phyloP scores from a whole-genome alignment of 2,113 vertebrate species.

The Phylloscopus trochiloides region DNA sequence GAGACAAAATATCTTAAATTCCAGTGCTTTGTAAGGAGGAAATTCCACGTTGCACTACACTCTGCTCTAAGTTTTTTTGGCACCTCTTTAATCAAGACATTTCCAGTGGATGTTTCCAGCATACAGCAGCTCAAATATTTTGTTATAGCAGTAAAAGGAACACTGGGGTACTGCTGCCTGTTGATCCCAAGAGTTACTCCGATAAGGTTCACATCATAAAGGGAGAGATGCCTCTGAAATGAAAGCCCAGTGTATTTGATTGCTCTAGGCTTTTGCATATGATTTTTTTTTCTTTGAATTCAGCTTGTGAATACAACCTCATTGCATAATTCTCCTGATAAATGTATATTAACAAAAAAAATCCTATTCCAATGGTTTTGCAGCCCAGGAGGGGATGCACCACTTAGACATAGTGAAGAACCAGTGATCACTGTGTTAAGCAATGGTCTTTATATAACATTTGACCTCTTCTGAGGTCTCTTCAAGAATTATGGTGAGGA shows the following conservation, averaged over 20 bases:
- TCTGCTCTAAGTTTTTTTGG: neutral
- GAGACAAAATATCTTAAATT: neutral
- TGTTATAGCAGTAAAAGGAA: neutral
- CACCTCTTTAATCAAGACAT: neutral
- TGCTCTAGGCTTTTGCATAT: neutral
- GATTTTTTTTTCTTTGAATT: neutral
- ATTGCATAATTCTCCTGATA: neutral
- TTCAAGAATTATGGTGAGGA: neutral
- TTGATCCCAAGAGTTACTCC: neutral
- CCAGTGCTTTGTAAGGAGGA: neutral
- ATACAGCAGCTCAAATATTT: neutral
- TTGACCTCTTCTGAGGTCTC: neutral
- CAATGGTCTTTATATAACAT: neutral
- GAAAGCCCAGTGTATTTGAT: neutral
- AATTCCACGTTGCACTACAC: neutral
- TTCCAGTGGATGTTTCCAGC: neutral
- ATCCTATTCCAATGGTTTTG: neutral
- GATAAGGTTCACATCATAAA: accelerated
- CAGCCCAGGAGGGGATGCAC: neutral
- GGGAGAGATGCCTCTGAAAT: neutral
- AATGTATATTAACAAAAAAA: neutral
- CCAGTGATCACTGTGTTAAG: neutral
- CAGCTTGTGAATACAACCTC: neutral
- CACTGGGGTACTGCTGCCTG: neutral
- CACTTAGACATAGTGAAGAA: neutral